These are phyloP conservation scores for Eulemur albifrons DNA, from an alignment of 2,797 vertebrate genomes.

Conservation along the genomic window DNA sequence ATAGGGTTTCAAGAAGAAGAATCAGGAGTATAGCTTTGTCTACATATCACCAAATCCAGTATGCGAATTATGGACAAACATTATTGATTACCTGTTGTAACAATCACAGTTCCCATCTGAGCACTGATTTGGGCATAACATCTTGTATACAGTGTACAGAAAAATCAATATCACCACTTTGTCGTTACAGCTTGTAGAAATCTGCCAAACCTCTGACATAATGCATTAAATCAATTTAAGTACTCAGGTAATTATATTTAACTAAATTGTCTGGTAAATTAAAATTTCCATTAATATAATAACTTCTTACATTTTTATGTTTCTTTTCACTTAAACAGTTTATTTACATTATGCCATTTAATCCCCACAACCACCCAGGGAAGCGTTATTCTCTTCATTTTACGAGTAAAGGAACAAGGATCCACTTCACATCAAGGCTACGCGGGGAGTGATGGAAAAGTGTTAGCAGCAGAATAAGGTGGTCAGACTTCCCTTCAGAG, in stretches of 20 bases:
- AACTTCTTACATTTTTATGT: neutral
- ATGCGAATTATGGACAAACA: neutral
- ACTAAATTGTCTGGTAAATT: neutral
- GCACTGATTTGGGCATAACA: neutral
- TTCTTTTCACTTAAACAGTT: conserved; percentile 11
- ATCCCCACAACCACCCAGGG: neutral
- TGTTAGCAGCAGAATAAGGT: neutral
- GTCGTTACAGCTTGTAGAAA: neutral
- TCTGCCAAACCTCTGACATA: neutral
- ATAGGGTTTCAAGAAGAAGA: neutral
- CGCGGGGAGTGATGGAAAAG: rapidly evolving
- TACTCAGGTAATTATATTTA: neutral
- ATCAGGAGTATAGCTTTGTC: neutral
- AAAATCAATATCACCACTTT: neutral
- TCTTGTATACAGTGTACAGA: neutral
- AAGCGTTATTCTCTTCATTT: neutral
- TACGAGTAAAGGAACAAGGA: neutral
- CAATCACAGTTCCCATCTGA: neutral
- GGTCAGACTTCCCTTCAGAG: neutral
- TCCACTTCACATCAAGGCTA: neutral
- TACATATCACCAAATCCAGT: neutral
- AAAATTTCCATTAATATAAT: neutral
- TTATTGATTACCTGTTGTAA: neutral
- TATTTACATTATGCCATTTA: neutral
- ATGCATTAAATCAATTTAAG: neutral